Percentiles rank a stretch among this genome's conserved stretches.
Conservation (phyloP, 1,140 invertebrate genomes). For the Pollicipes pollicipes region DNA sequence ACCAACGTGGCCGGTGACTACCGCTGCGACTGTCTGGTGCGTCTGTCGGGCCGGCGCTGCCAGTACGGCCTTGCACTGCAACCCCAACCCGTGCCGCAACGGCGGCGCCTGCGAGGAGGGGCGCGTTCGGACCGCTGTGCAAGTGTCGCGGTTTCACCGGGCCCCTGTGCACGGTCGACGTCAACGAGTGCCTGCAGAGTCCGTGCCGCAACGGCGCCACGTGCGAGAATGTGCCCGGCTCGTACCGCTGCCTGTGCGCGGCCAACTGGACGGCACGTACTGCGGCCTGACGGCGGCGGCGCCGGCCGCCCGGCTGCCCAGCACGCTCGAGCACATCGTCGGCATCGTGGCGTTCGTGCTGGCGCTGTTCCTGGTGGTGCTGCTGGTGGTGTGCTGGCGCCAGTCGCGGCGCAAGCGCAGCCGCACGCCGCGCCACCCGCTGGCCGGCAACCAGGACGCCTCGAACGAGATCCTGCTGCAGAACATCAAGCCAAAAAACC, state of each 20-base stretch:
- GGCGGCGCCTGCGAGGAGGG: constrained; percentile 35
- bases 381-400: constrained; percentile 29
- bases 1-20: constrained; percentile 17
- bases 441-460: background rate
- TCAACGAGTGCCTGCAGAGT: constrained; percentile 24
- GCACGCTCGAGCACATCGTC: too few species aligned
- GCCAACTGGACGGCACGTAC: constrained; percentile 53
- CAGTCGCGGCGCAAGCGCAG: constrained; percentile 20
- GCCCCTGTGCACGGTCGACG: constrained; percentile 23
- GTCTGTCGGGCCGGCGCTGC: constrained; percentile 29
- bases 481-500: background rate
- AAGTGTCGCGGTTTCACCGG: constrained; percentile 26
- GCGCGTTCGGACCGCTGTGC: constrained; percentile 23
- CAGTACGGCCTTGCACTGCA: constrained; percentile 30
- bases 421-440: constrained; percentile 12
- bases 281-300: constrained; percentile 25
- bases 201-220: constrained; percentile 48
- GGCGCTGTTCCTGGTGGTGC: constrained; percentile 30
- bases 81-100: constrained; percentile 32
- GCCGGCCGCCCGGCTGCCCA: background rate
- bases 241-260: constrained; percentile 52
- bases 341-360: constrained; percentile 32
- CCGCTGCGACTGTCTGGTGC: constrained; percentile 27
- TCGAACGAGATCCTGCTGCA: background rate
- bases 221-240: constrained; percentile 64